A percentile compares a stretch with the other conserved stretches of the same genome.
Evolutionary conservation across 2,113 vertebrate species (phyloP).

Genomic region (Grammomys surdaster): DNA sequence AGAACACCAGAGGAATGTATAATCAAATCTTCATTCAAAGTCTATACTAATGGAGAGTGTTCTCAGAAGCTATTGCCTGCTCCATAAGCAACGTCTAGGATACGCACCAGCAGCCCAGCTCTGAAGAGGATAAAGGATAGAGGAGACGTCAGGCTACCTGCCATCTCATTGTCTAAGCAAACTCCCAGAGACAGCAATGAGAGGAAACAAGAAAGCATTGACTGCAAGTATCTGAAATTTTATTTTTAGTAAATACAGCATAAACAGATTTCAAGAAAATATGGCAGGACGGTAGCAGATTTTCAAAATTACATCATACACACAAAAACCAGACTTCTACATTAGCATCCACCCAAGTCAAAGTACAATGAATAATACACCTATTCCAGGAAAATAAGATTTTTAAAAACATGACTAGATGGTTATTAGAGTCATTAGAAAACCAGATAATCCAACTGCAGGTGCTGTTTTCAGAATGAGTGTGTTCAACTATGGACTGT

Average conservation of each 20-base stretch:
- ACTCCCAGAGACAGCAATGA: not conserved
- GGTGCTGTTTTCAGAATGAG: slow-evolving; percentile 45
- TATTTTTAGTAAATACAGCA: not conserved
- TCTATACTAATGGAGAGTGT: not conserved
- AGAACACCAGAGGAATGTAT: not conserved
- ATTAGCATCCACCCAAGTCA: not conserved
- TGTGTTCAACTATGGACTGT: not conserved
- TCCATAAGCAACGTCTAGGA: not conserved
- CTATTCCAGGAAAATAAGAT: not conserved
- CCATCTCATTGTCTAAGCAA: slow-evolving; percentile 45
- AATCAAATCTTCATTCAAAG: not conserved
- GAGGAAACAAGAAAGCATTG: slow-evolving; percentile 1
- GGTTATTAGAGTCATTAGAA: not conserved
- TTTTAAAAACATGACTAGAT: not conserved
- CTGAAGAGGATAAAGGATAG: not conserved
- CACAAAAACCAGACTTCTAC: not conserved
- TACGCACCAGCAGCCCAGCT: not conserved
- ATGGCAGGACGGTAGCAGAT: not conserved
- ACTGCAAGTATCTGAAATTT: slow-evolving; percentile 14
- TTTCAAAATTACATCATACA: not conserved
- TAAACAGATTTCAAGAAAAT: slow-evolving; percentile 14
- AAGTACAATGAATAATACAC: slow-evolving; percentile 5
- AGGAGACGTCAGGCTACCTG: not conserved
- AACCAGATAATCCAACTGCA: slow-evolving; percentile 14
- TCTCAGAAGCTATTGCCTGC: not conserved